phyloP scores from a whole-genome alignment of 2,797 vertebrate species.

The Erethizon dorsatum region DNA sequence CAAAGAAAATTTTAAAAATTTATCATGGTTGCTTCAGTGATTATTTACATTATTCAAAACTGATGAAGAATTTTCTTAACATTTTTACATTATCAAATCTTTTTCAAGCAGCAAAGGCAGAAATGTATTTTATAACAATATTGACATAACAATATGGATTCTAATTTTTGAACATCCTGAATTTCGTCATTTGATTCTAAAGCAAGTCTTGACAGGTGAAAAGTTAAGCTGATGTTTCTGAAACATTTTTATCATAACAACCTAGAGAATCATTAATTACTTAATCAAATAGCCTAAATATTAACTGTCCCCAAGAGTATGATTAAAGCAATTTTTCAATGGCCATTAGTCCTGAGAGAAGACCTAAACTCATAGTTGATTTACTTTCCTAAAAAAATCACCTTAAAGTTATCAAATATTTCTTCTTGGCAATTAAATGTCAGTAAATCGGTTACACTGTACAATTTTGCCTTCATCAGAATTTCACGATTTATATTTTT shows the following conservation, averaged over 20 bases:
- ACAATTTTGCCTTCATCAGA: constrained; percentile 67
- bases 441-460: neutral
- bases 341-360: constrained; percentile 14
- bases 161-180: neutral
- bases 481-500: constrained; percentile 34
- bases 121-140: constrained; percentile 31
- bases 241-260: neutral
- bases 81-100: constrained; percentile 19
- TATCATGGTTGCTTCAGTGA: neutral
- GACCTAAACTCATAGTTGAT: constrained; percentile 37
- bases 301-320: neutral
- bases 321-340: constrained; percentile 35
- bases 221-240: neutral
- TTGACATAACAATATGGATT: neutral
- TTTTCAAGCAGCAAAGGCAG: neutral
- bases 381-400: constrained; percentile 48
- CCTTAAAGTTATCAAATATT: constrained; percentile 41
- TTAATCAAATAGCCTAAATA: constrained; percentile 13
- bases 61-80: neutral
- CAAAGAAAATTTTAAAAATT: constrained; percentile 15
- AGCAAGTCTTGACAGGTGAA: neutral
- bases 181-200: constrained; percentile 54
- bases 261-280: neutral
- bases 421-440: constrained; percentile 56
- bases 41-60: constrained; percentile 48